These are phyloP conservation scores for Geotrypetes seraphini DNA, from an alignment of 2,797 vertebrate species.

Conservation along the genomic window DNA sequence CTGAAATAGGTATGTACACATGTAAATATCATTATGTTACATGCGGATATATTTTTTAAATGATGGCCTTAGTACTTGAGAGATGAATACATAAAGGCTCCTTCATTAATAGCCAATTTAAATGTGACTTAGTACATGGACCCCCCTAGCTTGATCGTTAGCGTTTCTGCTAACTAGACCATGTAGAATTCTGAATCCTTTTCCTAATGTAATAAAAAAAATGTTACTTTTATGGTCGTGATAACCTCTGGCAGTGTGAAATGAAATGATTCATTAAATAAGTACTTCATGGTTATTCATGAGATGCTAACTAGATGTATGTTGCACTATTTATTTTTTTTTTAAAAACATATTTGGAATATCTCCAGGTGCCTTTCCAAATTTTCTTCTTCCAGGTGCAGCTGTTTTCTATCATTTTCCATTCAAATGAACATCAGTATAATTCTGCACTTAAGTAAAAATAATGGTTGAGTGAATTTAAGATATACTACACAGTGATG, in stretches of 20 bases:
- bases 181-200: slow-evolving; percentile 12
- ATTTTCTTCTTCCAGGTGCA: slow-evolving; percentile 32
- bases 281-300: slow-evolving; percentile 58
- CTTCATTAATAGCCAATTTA: too few species aligned
- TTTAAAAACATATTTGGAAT: slow-evolving; percentile 46
- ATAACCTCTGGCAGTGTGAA: slow-evolving; percentile 53
- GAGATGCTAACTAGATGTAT: slow-evolving; percentile 57
- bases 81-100: too few species aligned
- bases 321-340: slow-evolving; percentile 64
- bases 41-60: too few species aligned
- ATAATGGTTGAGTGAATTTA: background rate
- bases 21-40: too few species aligned
- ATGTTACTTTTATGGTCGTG: too few species aligned
- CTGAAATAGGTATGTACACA: too few species aligned
- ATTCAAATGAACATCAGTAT: slow-evolving; percentile 16
- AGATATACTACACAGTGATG: too few species aligned
- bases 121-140: too few species aligned
- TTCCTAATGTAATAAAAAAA: slow-evolving; percentile 54
- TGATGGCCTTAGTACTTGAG: too few species aligned
- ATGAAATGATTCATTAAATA: slow-evolving; percentile 51
- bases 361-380: slow-evolving; percentile 44
- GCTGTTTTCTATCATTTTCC: slow-evolving; percentile 24
- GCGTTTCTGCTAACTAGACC: background rate
- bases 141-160: too few species aligned
- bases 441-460: slow-evolving; percentile 4